Percentiles rank a stretch among this genome's conserved stretches.
Evolutionary conservation across 2,797 vertebrate genomes (phyloP).

Genomic region (Fistularia commersonii): DNA sequence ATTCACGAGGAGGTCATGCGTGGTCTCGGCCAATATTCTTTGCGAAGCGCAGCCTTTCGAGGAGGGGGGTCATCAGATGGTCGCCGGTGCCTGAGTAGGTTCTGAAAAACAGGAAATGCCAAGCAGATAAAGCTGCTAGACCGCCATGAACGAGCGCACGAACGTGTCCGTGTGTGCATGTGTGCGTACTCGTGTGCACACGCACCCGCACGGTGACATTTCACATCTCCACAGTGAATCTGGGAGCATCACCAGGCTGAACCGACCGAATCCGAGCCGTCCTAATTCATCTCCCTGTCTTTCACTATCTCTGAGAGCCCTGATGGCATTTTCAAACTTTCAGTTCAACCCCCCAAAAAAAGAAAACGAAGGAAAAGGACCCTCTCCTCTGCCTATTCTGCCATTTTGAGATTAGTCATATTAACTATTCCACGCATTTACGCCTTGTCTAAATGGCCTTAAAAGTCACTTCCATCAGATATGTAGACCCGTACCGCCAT

Average conservation of each 20-base stretch:
- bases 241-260: slow-evolving; percentile 7
- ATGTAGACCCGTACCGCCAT: too few relatives aligned
- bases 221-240: slow-evolving; percentile 6
- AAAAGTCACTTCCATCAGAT: background rate
- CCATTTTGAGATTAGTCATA: slow-evolving; percentile 2
- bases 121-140: slow-evolving; percentile 64
- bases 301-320: background rate
- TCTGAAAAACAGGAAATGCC: slow-evolving; percentile 68
- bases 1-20: slow-evolving; percentile 60
- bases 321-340: too few relatives aligned
- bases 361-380: too few relatives aligned
- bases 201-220: slow-evolving; percentile 2
- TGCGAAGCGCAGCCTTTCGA: slow-evolving; percentile 43
- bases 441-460: slow-evolving; percentile 7
- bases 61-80: slow-evolving; percentile 62
- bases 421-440: background rate
- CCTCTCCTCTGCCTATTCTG: background rate
- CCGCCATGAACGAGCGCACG: slow-evolving; percentile 32
- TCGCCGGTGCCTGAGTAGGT: slow-evolving; percentile 23
- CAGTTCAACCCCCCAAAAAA: too few relatives aligned
- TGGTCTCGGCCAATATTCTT: slow-evolving; percentile 47
- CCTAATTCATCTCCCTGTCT: slow-evolving; percentile 8
- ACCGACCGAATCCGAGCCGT: background rate
- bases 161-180: background rate
- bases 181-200: background rate